These are phyloP conservation scores for Heliconius hewitsoni DNA, from an alignment of 1,140 invertebrate genomes.

Conservation along the genomic window DNA sequence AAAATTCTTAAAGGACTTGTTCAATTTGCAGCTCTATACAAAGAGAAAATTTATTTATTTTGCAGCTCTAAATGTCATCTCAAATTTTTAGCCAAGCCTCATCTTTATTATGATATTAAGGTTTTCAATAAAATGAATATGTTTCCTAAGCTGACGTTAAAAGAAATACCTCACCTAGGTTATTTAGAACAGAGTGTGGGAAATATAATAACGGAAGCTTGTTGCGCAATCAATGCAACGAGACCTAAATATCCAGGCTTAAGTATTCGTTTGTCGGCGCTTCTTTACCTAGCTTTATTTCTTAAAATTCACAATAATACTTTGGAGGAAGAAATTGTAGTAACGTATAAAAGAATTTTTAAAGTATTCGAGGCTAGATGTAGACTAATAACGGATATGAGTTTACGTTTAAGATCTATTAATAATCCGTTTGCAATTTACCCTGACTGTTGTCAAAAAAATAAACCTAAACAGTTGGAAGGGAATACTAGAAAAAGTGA, in stretches of 20 bases:
- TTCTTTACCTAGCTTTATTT: conserved; percentile 80
- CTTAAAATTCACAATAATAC: conserved; percentile 80
- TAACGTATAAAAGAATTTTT: conserved; percentile 64
- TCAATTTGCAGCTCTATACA: conserved; percentile 69
- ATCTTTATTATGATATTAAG: conserved; percentile 67
- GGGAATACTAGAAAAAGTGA: neutral
- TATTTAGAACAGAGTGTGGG: conserved; percentile 83
- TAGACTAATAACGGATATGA: conserved; percentile 62
- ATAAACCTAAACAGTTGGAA: conserved; percentile 1
- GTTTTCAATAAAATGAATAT: conserved; percentile 68
- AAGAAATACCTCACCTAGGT: conserved; percentile 79
- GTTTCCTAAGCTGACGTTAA: conserved; percentile 69
- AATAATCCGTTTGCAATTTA: conserved; percentile 74
- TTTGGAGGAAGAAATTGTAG: conserved; percentile 42
- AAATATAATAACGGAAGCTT: conserved; percentile 75
- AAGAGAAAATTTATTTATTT: conserved; percentile 80
- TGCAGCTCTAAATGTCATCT: conserved; percentile 75
- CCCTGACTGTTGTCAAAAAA: conserved; percentile 60
- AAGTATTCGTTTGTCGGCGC: conserved; percentile 69
- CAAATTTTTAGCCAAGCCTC: conserved; percentile 76
- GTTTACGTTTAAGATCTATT: conserved; percentile 69
- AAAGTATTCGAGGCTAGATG: conserved; percentile 66
- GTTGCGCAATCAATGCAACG: conserved; percentile 72
- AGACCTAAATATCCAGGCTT: conserved; percentile 83
- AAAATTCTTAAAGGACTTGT: conserved; percentile 68